These are phyloP conservation scores for Cynodonichthys magdalenae DNA, from an alignment of 2,797 vertebrate genomes.

Conservation along the genomic window DNA sequence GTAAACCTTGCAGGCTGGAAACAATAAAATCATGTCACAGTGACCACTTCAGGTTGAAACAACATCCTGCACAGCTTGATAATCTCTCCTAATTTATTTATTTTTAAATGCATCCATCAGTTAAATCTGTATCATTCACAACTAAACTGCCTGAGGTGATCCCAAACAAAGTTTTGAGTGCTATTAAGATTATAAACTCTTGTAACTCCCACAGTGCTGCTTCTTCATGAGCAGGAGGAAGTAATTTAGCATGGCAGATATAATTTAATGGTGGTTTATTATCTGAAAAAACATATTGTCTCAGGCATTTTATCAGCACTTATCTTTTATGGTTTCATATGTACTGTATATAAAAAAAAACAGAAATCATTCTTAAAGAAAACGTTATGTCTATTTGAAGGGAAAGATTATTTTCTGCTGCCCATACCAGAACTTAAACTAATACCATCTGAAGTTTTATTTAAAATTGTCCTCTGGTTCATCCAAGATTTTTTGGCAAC, in stretches of 20 bases:
- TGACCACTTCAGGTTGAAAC: slow-evolving; percentile 38
- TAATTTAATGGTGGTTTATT: slow-evolving; percentile 35
- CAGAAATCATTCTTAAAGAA: no score
- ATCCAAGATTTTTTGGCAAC: no score
- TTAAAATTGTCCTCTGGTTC: no score
- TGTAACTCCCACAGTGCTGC: slow-evolving; percentile 34
- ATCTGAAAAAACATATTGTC: slow-evolving; percentile 13
- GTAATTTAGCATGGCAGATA: slow-evolving; percentile 40
- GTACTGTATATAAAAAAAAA: background rate
- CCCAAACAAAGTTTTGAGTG: slow-evolving; percentile 45
- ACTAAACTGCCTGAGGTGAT: slow-evolving; percentile 33
- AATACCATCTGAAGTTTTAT: no score
- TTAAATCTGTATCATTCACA: slow-evolving; percentile 50
- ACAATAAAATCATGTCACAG: slow-evolving; percentile 32
- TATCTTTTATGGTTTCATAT: background rate
- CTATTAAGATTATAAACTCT: slow-evolving; percentile 39
- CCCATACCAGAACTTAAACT: no score
- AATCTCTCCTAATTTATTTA: slow-evolving; percentile 25
- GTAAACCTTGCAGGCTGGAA: slow-evolving; percentile 11
- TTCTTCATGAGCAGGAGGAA: slow-evolving; percentile 42
- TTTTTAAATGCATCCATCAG: slow-evolving; percentile 16
- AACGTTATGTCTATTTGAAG: no score
- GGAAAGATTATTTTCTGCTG: no score
- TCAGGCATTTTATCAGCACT: background rate
- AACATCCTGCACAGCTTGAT: slow-evolving; percentile 28